Conservation (phyloP, 2,888 invertebrate genomes). For the Schrankia costaestrigalis region DNA sequence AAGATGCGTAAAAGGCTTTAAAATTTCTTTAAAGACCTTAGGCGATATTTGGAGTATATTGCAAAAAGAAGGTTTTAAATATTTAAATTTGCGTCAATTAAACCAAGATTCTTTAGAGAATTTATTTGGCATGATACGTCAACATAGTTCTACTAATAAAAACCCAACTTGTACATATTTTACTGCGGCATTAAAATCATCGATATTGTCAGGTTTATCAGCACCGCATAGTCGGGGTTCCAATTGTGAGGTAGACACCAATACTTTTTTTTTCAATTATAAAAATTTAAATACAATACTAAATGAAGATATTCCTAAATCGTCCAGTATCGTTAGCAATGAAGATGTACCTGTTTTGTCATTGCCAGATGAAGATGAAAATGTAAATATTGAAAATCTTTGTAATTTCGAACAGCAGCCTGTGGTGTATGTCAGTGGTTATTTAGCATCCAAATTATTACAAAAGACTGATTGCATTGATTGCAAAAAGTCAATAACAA, state of each 20-base stretch:
- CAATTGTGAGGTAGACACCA: not conserved
- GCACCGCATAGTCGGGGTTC: not conserved
- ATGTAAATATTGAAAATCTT: too few species aligned
- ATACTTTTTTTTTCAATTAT: too few species aligned
- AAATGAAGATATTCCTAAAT: too few species aligned
- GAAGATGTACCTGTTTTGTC: too few species aligned
- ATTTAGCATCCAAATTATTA: too few species aligned
- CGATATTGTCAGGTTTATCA: not conserved
- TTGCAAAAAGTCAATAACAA: too few species aligned
- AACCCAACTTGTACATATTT: not conserved
- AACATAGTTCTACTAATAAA: slow-evolving; percentile 8
- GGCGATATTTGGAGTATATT: not conserved
- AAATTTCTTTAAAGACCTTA: not conserved
- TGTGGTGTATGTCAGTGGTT: too few species aligned
- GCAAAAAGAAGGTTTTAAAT: slow-evolving; percentile 4
- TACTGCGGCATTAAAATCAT: not conserved
- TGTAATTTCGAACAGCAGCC: too few species aligned
- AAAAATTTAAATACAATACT: too few species aligned
- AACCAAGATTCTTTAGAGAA: slow-evolving; percentile 10
- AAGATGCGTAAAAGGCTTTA: not conserved
- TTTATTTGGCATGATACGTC: slow-evolving; percentile 8
- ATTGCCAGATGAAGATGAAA: too few species aligned
- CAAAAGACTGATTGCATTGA: too few species aligned
- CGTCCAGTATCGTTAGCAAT: too few species aligned
- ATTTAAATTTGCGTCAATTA: slow-evolving; percentile 5